These are phyloP conservation scores for Caenorhabditis sp. DNA, from an alignment of 2,888 invertebrate genomes.

Conservation along the genomic window DNA sequence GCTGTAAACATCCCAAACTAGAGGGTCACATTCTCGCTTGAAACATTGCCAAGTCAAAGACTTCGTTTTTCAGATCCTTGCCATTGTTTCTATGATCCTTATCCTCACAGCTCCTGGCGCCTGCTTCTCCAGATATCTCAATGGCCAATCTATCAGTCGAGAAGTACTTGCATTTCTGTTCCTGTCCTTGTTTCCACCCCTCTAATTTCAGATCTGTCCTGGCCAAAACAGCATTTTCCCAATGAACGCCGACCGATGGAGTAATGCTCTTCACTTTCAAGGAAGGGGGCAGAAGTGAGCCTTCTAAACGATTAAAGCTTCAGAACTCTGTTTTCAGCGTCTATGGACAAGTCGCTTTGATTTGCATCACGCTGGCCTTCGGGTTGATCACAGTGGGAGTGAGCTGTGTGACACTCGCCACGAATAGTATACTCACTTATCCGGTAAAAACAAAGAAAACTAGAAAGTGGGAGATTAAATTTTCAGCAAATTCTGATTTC, in stretches of 20 bases:
- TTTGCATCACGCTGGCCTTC: conserved; percentile 80
- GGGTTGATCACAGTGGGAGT: conserved; percentile 79
- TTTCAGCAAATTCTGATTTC: conserved; percentile 80
- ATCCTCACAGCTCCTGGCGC: conserved; percentile 83
- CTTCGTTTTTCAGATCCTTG: conserved; percentile 72
- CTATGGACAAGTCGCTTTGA: conserved; percentile 82
- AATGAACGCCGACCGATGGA: conserved; percentile 83
- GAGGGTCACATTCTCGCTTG: no score
- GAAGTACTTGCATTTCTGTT: conserved; percentile 39
- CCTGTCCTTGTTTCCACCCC: neutral
- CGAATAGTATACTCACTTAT: conserved; percentile 71
- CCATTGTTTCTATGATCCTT: conserved; percentile 80
- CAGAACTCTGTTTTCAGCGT: conserved; percentile 73
- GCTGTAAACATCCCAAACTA: no score
- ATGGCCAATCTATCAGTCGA: conserved; percentile 74
- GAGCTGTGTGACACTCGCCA: conserved; percentile 79
- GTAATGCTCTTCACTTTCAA: conserved; percentile 82
- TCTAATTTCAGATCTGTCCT: conserved; percentile 77
- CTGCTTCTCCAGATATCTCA: conserved; percentile 80
- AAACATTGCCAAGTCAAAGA: no score
- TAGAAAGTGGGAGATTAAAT: neutral
- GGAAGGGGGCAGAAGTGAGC: conserved; percentile 81
- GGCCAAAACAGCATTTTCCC: conserved; percentile 82
- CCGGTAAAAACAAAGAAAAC: conserved; percentile 56
- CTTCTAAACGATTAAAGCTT: no score